Conservation (phyloP, 2,888 invertebrate genomes). For the Argyresthia goedartella region DNA sequence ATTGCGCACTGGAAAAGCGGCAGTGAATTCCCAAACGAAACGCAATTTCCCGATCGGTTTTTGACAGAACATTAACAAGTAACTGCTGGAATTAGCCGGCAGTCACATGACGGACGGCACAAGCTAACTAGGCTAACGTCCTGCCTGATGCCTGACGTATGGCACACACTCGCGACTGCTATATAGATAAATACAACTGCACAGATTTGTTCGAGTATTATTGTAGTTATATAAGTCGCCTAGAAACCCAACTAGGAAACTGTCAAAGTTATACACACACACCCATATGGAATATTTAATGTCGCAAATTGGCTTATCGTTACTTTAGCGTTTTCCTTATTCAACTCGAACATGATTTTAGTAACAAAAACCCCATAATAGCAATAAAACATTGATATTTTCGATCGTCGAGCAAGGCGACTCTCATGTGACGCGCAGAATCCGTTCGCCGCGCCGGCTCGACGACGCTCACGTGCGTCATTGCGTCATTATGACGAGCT, state of each 20-base stretch:
- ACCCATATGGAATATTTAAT: no score
- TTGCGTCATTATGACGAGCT: conserved; percentile 22
- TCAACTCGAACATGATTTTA: no score
- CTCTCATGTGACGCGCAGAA: no score
- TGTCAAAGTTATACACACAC: neutral
- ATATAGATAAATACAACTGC: conserved; percentile 42
- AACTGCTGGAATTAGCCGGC: conserved; percentile 27
- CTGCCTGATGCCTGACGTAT: conserved; percentile 33
- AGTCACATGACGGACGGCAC: conserved; percentile 46
- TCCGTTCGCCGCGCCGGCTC: no score
- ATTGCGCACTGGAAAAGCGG: neutral
- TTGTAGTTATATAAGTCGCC: conserved; percentile 34
- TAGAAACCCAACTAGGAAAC: conserved; percentile 23
- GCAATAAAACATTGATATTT: no score
- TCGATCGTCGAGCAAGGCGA: no score
- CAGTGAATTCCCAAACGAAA: neutral
- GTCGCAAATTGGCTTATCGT: no score
- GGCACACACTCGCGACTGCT: conserved; percentile 35
- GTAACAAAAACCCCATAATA: no score
- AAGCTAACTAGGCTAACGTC: conserved; percentile 38
- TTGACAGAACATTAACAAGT: conserved; percentile 33
- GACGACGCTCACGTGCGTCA: conserved; percentile 12
- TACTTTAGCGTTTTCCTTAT: no score
- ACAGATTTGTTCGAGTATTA: conserved; percentile 18
- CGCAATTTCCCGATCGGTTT: conserved; percentile 23